These are phyloP conservation scores for Oligia latruncula DNA, from an alignment of 2,888 invertebrate genomes.

Conservation along the genomic window DNA sequence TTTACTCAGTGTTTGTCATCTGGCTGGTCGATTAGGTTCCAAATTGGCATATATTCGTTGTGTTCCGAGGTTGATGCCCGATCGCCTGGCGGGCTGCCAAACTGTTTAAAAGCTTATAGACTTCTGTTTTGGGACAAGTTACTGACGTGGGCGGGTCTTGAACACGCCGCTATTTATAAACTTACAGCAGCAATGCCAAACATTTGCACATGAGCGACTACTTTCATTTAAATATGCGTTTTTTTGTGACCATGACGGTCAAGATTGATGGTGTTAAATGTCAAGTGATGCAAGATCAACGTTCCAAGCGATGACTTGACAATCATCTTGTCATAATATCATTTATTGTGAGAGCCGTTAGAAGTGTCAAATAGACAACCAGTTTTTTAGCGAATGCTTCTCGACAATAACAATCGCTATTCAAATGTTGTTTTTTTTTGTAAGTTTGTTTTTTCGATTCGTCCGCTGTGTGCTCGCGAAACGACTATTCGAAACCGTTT, in stretches of 20 bases:
- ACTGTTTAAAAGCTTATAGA: conserved; percentile 80
- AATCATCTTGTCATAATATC: conserved; percentile 5
- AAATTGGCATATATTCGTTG: conserved; percentile 70
- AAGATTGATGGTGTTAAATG: conserved; percentile 38
- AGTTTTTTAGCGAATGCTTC: not conserved
- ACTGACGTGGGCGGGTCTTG: conserved; percentile 58
- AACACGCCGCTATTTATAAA: conserved; percentile 42
- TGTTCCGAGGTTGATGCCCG: conserved; percentile 82
- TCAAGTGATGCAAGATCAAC: conserved; percentile 37
- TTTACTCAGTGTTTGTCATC: conserved; percentile 68
- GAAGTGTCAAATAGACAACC: conserved; percentile 1
- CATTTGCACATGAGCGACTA: conserved; percentile 19
- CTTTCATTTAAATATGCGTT: not conserved
- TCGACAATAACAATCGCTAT: not conserved
- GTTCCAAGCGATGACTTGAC: conserved; percentile 19
- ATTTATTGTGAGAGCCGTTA: not conserved
- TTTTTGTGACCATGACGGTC: not conserved
- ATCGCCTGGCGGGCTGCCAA: conserved; percentile 81
- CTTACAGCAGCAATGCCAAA: conserved; percentile 40
- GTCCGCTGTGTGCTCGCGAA: not conserved
- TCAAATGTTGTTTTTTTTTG: not conserved
- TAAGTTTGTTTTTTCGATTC: not conserved
- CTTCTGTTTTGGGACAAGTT: conserved; percentile 67
- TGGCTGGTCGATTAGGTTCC: conserved; percentile 65
- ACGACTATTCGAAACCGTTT: conserved; percentile 3